A percentile compares a stretch with the other conserved stretches of the same genome.
These are phyloP conservation scores for Tipula unca DNA, from an alignment of 2,888 invertebrate genomes.

Conservation along the genomic window DNA sequence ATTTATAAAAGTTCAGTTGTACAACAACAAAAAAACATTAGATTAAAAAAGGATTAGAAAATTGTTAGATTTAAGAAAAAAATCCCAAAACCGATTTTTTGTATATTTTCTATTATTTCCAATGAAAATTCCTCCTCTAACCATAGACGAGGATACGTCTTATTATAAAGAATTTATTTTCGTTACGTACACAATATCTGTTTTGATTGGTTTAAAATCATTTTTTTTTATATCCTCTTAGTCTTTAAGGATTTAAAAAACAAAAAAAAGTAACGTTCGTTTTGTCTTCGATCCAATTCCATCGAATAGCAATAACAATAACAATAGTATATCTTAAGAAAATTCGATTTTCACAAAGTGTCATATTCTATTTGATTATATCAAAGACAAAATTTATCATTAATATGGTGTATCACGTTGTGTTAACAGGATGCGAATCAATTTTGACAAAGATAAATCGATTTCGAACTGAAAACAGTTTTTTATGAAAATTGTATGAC, in stretches of 20 bases:
- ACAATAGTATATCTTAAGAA: background rate
- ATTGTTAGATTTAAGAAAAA: background rate
- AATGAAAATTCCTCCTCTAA: background rate
- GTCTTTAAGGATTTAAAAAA: background rate
- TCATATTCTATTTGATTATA: constrained; percentile 8
- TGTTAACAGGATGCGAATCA: background rate
- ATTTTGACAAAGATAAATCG: background rate
- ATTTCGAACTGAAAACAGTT: too few relatives aligned
- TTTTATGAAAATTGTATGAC: too few relatives aligned
- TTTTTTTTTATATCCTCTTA: background rate
- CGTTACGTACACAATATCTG: background rate
- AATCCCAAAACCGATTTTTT: background rate
- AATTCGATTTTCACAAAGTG: background rate
- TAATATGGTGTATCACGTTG: background rate
- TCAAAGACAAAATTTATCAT: background rate
- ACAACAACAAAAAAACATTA: background rate
- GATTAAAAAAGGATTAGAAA: constrained; percentile 8
- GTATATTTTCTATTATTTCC: too few relatives aligned
- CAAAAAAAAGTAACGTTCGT: background rate
- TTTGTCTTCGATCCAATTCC: background rate
- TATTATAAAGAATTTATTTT: background rate
- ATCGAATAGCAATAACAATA: background rate
- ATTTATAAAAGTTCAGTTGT: background rate
- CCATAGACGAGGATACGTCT: background rate
- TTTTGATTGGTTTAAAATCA: background rate